phyloP scores from a whole-genome alignment of 2,888 invertebrate species.

The Pyrocoelia pectoralis region DNA sequence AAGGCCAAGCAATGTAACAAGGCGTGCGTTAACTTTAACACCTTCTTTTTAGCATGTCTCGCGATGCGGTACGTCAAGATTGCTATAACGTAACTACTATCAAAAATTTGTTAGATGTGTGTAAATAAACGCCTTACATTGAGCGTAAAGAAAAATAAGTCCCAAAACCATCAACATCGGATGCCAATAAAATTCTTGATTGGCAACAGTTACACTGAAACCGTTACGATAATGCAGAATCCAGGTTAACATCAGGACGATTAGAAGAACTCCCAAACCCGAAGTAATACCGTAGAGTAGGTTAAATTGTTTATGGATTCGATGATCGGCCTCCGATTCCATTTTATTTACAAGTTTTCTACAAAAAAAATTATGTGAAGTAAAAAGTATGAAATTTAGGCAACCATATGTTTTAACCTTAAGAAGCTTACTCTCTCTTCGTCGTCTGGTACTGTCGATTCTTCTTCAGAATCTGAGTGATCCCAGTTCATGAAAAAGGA shows the following conservation, averaged over 20 bases:
- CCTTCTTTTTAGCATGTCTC: conserved; percentile 74
- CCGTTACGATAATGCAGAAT: conserved; percentile 67
- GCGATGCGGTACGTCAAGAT: conserved; percentile 83
- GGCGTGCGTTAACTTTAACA: conserved; percentile 79
- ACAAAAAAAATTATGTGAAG: neutral
- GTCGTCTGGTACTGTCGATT: neutral
- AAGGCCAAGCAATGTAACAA: conserved; percentile 72
- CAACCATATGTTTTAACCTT: neutral
- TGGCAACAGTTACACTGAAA: conserved; percentile 71
- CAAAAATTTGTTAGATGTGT: no score
- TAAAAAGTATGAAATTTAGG: neutral
- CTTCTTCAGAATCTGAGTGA: conserved; percentile 25
- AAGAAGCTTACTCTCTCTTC: neutral
- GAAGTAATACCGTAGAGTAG: conserved; percentile 59
- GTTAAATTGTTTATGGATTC: conserved; percentile 58
- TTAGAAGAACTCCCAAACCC: conserved; percentile 62
- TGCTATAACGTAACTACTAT: no score
- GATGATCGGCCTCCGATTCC: conserved; percentile 57
- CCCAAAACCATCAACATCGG: conserved; percentile 87
- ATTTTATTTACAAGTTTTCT: conserved; percentile 39
- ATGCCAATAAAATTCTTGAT: conserved; percentile 84
- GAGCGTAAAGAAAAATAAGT: conserved; percentile 81
- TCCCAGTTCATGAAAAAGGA: conserved; percentile 27
- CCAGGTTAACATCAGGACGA: conserved; percentile 72
- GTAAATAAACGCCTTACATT: conserved; percentile 73